Evolutionary conservation across 2,888 invertebrate genomes (phyloP).

Genomic region (Pristionchus japonicus): DNA sequence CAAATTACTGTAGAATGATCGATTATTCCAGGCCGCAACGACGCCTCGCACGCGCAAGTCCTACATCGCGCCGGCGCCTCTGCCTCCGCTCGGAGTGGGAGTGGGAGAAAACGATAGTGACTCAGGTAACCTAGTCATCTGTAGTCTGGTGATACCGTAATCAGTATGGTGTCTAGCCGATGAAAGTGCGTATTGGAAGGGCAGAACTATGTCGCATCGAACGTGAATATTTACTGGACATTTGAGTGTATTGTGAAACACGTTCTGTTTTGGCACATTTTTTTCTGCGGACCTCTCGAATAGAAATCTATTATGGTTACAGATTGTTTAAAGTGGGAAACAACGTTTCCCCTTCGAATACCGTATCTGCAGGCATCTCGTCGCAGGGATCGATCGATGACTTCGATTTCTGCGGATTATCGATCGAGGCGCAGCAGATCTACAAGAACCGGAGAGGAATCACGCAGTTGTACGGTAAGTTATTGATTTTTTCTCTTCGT

Average conservation of each 20-base stretch:
- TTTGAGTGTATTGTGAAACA: too few relatives aligned
- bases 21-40: not conserved
- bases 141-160: not conserved
- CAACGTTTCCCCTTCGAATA: too few relatives aligned
- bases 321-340: too few relatives aligned
- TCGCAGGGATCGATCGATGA: constrained; percentile 25
- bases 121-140: constrained; percentile 27
- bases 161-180: too few relatives aligned
- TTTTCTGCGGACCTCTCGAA: too few relatives aligned
- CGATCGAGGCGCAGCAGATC: constrained; percentile 44
- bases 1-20: not conserved
- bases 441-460: constrained; percentile 62
- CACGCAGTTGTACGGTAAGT: constrained; percentile 59
- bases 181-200: too few relatives aligned
- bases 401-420: constrained; percentile 34
- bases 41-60: constrained; percentile 7
- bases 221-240: too few relatives aligned
- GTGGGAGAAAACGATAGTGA: not conserved
- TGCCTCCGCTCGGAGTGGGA: not conserved
- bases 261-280: too few relatives aligned
- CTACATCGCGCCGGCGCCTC: constrained; percentile 10
- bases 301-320: too few relatives aligned
- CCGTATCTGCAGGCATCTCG: not conserved
- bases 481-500: not conserved
- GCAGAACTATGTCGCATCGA: too few relatives aligned